Base-by-base conservation (phyloP, 2,113 vertebrate genomes). In the Hippocampus zosterae region DNA sequence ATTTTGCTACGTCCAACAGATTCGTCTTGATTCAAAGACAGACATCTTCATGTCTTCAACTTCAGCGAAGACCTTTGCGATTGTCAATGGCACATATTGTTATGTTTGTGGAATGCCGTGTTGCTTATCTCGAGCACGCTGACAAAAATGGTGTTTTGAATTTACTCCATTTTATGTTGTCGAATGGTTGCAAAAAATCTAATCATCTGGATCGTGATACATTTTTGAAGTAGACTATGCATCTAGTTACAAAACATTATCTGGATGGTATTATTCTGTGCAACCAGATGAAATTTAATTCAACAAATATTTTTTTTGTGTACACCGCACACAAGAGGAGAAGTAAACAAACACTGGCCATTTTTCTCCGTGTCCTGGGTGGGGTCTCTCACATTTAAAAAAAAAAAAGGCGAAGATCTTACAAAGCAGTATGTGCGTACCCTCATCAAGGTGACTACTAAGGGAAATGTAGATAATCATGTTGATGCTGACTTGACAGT, bases 401-500 rank as follows among this genome's bases (percentile, higher is more conserved):
- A 29, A 60, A 42, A 42, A 44, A 44, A 44, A 19, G 46, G 16
- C 16, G 19, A 23, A 2, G 7, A 60, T 33, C 1, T 18, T 37
- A 57, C 23, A 57, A 57, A 25, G 21, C 57, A 29, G 27, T 33
- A 15, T 2, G 57, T 57, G 23, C 9, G 10, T 56, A 25, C 11
- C 15, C 57, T 60, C 19, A 33, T 60, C 33, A 18, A 15, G 56
- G 16, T 33, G 13, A 29, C 56, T 59, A 29, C 46, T 62, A 50
- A 11, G 29, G 23, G 16, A 60, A 18, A 74, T 0, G 29, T 27
- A 69, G 27, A 80, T 50, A 57, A 56, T 57, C 0, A 53, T 68
- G 13, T 41, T 70, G 25, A 69, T 44, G 59, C 68, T 1, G 25
- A 40, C 69, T 73, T 67, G 29, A 81, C 70, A 52, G 25, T 75